Evolutionary conservation across 2,888 invertebrate genomes (phyloP), one percentile per base, ranked within the genome.

Genomic region (Pegoplata infirma): DNA sequence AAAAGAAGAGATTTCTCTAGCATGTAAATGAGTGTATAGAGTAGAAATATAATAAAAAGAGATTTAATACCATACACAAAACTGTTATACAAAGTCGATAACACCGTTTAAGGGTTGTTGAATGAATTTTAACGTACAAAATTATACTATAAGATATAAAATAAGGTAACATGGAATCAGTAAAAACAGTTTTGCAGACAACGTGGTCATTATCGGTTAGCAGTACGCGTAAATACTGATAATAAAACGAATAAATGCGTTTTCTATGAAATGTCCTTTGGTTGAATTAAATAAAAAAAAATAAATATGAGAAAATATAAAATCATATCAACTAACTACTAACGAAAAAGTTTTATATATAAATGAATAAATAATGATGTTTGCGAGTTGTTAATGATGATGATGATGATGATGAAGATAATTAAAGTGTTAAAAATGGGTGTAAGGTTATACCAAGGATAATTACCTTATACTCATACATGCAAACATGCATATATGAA

Each of bases 161-260:
- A 79, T 72, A 61, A 66, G 46, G 36, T 72, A 58, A 72, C 63
- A 58, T 56, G 63, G 56, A 51, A 75, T 71, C 61, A 46, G 75
- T 72, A 58, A 79, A 79, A 75, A 71, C 79, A 79, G 79, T 79
- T 47, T 75, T 75, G 55, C 36, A 79, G 71, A 58, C 75, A 79
- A 79, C 79, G 75, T 79, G 67, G 75, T 71, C 71, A 67, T 75
- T 79, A 71, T 58, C 75, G 75, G 75, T 69, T 69, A 63, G 25
- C n/a, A n/a, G n/a, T 10, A 58, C 66, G 59, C 63, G 67, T 61
- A 19, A 49, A 69, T 28, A 55, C 12, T 12, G 7, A 53, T 14
- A 71, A 36, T n/a, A 53, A 0, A 67, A n/a, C n/a, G n/a, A 46
- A 68, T n/a, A 17, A 19, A 64, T 36, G 51, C 49, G 23, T 72